Percentiles rank a stretch among this genome's conserved stretches.
Conservation (phyloP, 2,888 invertebrate species). For the Dryobotodes eremita region DNA sequence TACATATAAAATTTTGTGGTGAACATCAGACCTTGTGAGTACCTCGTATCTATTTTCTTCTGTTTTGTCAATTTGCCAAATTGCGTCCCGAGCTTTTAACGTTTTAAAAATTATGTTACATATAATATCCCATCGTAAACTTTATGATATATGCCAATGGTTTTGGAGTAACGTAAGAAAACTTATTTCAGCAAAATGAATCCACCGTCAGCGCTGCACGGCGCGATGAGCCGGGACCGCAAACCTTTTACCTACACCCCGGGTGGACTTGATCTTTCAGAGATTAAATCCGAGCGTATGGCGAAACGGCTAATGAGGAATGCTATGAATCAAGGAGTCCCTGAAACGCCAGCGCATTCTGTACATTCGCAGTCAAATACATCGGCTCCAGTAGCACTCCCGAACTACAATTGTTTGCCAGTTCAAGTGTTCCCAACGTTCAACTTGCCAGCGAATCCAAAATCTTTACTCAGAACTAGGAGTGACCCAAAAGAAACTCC, state of each 20-base stretch:
- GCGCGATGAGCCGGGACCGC: slow-evolving; percentile 97
- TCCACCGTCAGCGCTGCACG: slow-evolving; percentile 96
- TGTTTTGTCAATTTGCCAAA: slow-evolving; percentile 88
- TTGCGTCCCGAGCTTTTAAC: slow-evolving; percentile 73
- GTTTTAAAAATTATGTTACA: slow-evolving; percentile 72
- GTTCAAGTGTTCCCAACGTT: slow-evolving; percentile 91
- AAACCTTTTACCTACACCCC: slow-evolving; percentile 99
- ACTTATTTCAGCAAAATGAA: slow-evolving; percentile 90
- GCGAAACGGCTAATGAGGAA: slow-evolving; percentile 92
- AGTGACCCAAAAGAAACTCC: slow-evolving; percentile 79
- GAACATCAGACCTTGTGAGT: slow-evolving; percentile 84
- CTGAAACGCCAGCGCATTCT: slow-evolving; percentile 90
- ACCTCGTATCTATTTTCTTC: slow-evolving; percentile 84
- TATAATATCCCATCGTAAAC: slow-evolving; percentile 69
- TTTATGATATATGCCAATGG: slow-evolving; percentile 60
- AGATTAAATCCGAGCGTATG: slow-evolving; percentile 97
- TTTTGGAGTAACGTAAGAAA: slow-evolving; percentile 71
- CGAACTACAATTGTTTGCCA: slow-evolving; percentile 87
- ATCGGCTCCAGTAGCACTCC: slow-evolving; percentile 83
- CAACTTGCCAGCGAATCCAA: slow-evolving; percentile 93
- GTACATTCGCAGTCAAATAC: slow-evolving; percentile 88
- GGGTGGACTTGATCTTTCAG: slow-evolving; percentile 97
- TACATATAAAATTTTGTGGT: slow-evolving; percentile 75
- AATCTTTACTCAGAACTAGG: slow-evolving; percentile 85
- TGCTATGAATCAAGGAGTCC: slow-evolving; percentile 93